Conservation (phyloP, 1,140 invertebrate genomes). For the Drosophila lacertosa region DNA sequence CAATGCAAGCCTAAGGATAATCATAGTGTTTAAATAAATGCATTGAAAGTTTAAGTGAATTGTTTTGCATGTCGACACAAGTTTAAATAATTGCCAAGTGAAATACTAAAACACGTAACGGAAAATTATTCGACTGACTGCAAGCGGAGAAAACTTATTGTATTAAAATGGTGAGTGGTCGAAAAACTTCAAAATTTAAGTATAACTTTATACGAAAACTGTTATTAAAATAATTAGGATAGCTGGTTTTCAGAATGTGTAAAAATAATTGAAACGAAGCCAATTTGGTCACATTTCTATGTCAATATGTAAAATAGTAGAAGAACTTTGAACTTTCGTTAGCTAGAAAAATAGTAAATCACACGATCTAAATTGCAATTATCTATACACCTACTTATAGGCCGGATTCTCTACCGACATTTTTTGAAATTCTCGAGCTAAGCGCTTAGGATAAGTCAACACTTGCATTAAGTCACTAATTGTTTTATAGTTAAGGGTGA, state of each 20-base stretch:
- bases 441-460: conserved; percentile 3
- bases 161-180: conserved; percentile 61
- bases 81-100: conserved; percentile 13
- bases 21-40: conserved; percentile 27
- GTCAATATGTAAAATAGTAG: neutral
- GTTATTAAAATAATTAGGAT: neutral
- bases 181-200: neutral
- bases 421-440: conserved; percentile 10
- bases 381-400: neutral
- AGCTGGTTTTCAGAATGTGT: too few relatives aligned
- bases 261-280: too few relatives aligned
- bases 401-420: neutral
- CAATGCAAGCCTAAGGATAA: conserved; percentile 39
- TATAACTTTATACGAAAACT: neutral
- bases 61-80: conserved; percentile 8
- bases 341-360: neutral
- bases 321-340: conserved; percentile 1
- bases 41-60: conserved; percentile 53
- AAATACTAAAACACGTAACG: neutral
- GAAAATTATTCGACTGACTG: conserved; percentile 14
- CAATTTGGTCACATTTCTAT: too few relatives aligned
- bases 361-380: neutral
- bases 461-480: conserved; percentile 8
- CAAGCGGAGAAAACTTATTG: conserved; percentile 5
- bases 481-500: conserved; percentile 1